Evolutionary conservation across 2,888 invertebrate species (phyloP).

Genomic region (Dasypolia templi): DNA sequence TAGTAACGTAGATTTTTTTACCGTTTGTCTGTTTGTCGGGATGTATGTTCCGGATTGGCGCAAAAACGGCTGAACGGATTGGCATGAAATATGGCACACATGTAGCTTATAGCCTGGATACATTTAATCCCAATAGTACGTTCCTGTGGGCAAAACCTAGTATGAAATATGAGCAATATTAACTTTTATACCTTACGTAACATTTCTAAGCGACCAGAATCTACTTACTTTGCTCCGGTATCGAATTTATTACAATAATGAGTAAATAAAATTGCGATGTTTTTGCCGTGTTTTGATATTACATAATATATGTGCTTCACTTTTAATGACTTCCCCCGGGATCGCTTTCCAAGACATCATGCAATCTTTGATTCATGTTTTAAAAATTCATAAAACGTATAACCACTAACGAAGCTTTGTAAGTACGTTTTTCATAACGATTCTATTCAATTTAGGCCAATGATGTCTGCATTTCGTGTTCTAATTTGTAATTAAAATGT

Average conservation of each 20-base stretch:
- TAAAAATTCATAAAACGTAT: constrained; percentile 15
- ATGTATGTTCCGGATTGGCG: too few species aligned
- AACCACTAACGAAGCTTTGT: constrained; percentile 3
- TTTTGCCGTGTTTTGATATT: constrained; percentile 37
- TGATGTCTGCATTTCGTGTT: constrained; percentile 43
- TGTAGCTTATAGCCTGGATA: too few species aligned
- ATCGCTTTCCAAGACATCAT: constrained; percentile 10
- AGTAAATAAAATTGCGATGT: constrained; percentile 24
- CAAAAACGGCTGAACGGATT: too few species aligned
- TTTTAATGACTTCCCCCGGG: constrained; percentile 46
- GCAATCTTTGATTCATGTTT: not conserved
- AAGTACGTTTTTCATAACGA: constrained; percentile 12
- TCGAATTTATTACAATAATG: constrained; percentile 42
- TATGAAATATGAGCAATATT: constrained; percentile 30
- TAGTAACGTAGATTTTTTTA: too few species aligned
- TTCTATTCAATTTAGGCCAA: constrained; percentile 62
- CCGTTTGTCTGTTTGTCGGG: too few species aligned
- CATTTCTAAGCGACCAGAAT: constrained; percentile 20
- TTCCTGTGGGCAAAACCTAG: too few species aligned
- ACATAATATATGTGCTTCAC: constrained; percentile 29
- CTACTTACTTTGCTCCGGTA: constrained; percentile 21
- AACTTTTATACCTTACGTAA: constrained; percentile 27
- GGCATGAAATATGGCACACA: too few species aligned
- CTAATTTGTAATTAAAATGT: constrained; percentile 54
- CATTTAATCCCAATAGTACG: too few species aligned